Percentiles rank a stretch among this genome's conserved stretches.
Evolutionary conservation across 2,888 invertebrate genomes (phyloP).

Genomic region (Hirudinaria manillensis): DNA sequence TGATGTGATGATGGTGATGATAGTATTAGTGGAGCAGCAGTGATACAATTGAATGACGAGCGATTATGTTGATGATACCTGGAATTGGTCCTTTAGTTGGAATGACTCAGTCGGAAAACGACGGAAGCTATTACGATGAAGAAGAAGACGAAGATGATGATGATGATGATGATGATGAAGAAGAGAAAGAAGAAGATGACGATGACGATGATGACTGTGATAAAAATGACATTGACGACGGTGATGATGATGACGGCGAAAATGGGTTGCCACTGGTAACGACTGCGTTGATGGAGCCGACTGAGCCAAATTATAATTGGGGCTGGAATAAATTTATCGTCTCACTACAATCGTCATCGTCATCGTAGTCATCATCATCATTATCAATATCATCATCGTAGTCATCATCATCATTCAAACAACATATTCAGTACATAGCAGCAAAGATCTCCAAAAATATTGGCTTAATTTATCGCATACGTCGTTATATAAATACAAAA

Average conservation of each 20-base stretch:
- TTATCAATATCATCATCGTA: not conserved
- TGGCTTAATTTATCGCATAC: too few species aligned
- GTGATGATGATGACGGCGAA: constrained; percentile 13
- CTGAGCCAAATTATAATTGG: not conserved
- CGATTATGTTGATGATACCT: too few species aligned
- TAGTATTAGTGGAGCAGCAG: too few species aligned
- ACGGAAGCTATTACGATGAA: not conserved
- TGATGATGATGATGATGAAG: constrained; percentile 23
- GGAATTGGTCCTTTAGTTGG: too few species aligned
- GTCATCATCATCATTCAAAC: not conserved
- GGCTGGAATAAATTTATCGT: not conserved
- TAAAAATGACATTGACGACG: not conserved
- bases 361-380: not conserved
- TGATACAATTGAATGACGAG: too few species aligned
- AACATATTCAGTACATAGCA: too few species aligned
- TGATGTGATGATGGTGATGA: too few species aligned
- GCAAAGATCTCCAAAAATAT: too few species aligned
- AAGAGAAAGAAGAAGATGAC: not conserved
- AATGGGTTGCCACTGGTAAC: too few species aligned
- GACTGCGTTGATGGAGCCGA: constrained; percentile 13
- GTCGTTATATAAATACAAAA: too few species aligned
- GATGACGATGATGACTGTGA: constrained; percentile 20
- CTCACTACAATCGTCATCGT: not conserved
- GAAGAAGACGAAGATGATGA: constrained; percentile 19
- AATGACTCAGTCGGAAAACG: too few species aligned